Evolutionary conservation across 2,113 vertebrate species (phyloP).

Genomic region (Triplophysa siluroides): DNA sequence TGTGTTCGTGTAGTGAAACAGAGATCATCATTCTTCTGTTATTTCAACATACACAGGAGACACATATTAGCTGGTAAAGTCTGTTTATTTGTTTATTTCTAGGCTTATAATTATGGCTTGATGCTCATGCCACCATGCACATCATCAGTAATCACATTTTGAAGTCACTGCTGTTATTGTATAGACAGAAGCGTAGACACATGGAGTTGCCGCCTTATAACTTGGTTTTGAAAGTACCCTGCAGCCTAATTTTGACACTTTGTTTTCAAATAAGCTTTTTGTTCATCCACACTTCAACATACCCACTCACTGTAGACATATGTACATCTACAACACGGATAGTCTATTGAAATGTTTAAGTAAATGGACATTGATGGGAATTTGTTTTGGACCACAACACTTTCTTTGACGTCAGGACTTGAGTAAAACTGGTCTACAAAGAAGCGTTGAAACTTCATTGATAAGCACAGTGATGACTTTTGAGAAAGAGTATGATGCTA

Average conservation of each 20-base stretch:
- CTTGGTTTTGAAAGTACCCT: conserved; percentile 21
- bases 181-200: conserved; percentile 17
- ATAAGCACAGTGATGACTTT: conserved; percentile 16
- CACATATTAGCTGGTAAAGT: background rate
- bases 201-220: background rate
- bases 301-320: conserved; percentile 3
- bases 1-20: too few species aligned
- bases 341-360: conserved; percentile 2
- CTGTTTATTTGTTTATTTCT: conserved; percentile 33
- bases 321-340: background rate
- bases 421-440: background rate
- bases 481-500: background rate
- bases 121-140: conserved; percentile 49
- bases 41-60: background rate
- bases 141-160: conserved; percentile 21
- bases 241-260: background rate
- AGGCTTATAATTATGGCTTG: conserved; percentile 30
- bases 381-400: conserved; percentile 22
- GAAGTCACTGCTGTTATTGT: conserved; percentile 25
- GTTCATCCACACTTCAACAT: conserved; percentile 8
- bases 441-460: conserved; percentile 1
- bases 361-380: background rate
- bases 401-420: conserved; percentile 11
- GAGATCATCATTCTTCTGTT: background rate
- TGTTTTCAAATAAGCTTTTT: conserved; percentile 34